Conservation (phyloP, 2,797 vertebrate genomes). For the Clarias platycephalus region DNA sequence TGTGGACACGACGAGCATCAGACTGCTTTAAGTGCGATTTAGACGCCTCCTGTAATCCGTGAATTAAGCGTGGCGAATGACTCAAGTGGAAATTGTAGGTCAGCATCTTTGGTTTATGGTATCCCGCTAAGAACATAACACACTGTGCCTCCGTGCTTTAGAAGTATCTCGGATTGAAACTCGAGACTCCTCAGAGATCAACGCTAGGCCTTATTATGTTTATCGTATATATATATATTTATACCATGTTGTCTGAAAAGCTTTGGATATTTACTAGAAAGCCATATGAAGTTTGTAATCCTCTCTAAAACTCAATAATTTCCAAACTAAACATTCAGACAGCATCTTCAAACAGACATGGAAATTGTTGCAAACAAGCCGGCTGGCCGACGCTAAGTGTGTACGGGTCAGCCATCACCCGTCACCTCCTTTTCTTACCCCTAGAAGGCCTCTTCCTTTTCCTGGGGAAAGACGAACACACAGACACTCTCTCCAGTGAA, state of each 20-base stretch:
- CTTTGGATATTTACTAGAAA: neutral
- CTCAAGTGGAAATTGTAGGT: constrained; percentile 65
- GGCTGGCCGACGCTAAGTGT: constrained; percentile 38
- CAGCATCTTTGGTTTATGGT: constrained; percentile 46
- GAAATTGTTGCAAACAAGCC: constrained; percentile 47
- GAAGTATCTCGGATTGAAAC: neutral
- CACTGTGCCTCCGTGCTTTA: constrained; percentile 12
- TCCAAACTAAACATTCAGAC: constrained; percentile 55
- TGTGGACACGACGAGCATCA: neutral
- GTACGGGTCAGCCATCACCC: constrained; percentile 49
- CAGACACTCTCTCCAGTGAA: constrained; percentile 55
- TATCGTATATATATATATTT: neutral
- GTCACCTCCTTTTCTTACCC: constrained; percentile 54
- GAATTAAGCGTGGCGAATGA: constrained; percentile 53
- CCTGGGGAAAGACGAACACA: constrained; percentile 59
- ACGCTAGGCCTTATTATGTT: neutral
- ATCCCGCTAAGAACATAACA: constrained; percentile 32
- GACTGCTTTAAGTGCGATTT: constrained; percentile 18
- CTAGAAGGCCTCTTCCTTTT: constrained; percentile 66
- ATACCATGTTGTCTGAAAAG: neutral
- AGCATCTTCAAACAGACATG: constrained; percentile 57
- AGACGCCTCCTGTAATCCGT: constrained; percentile 28
- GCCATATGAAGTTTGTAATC: constrained; percentile 26
- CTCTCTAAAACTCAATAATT: constrained; percentile 34
- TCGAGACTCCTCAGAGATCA: neutral